phyloP scores from a whole-genome alignment of 2,113 vertebrate genomes.

The human region DNA sequence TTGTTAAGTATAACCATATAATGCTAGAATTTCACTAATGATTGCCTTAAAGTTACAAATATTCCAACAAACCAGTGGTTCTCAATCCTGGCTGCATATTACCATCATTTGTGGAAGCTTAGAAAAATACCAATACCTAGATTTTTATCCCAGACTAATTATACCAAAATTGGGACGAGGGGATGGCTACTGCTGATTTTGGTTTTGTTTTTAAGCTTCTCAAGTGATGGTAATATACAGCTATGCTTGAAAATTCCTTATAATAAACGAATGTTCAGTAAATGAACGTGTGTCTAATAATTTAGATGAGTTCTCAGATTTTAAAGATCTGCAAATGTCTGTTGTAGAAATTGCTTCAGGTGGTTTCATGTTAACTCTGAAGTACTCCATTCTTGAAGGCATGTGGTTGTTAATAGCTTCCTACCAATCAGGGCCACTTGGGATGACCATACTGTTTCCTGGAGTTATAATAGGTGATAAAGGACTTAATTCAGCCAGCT shows the following conservation, averaged over 20 bases:
- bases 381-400: background rate
- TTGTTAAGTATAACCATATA: background rate
- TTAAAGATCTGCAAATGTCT: background rate
- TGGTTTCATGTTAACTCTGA: background rate
- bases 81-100: background rate
- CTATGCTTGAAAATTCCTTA: conserved; percentile 20
- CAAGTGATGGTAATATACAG: background rate
- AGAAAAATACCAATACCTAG: background rate
- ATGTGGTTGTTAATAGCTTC: background rate
- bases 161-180: background rate
- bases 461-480: background rate
- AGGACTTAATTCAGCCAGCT: background rate
- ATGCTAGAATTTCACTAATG: background rate
- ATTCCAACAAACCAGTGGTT: background rate
- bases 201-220: background rate
- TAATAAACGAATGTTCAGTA: background rate
- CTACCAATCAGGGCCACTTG: background rate
- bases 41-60: background rate
- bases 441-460: background rate
- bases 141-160: background rate
- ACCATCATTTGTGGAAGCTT: background rate
- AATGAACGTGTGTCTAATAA: background rate
- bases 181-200: background rate
- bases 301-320: background rate
- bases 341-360: background rate